Conservation (phyloP, 2,797 vertebrate genomes). For the Vespertilio murinus region DNA sequence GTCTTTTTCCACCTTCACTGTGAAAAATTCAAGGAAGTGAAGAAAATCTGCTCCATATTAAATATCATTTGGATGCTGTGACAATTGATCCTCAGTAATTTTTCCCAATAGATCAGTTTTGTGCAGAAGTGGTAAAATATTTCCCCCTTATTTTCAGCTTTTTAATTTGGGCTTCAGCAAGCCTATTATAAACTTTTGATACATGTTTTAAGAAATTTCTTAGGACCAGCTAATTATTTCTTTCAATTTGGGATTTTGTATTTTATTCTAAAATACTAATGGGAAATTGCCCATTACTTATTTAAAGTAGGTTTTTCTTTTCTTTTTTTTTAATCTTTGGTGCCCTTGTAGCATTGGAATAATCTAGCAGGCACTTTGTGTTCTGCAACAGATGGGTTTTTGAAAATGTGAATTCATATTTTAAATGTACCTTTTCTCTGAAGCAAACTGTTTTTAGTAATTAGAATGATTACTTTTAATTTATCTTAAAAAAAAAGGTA, state of each 20-base stretch:
- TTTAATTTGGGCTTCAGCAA: background rate
- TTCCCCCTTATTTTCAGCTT: background rate
- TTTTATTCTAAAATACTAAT: background rate
- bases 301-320: background rate
- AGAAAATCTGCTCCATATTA: slow-evolving; percentile 19
- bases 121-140: background rate
- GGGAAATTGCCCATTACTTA: background rate
- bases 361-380: background rate
- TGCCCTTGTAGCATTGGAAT: background rate
- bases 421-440: background rate
- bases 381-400: background rate
- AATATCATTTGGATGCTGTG: slow-evolving; percentile 35
- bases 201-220: background rate
- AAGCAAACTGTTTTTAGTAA: background rate
- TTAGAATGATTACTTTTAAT: background rate
- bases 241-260: slow-evolving; percentile 22
- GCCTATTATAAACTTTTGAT: background rate
- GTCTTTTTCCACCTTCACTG: background rate
- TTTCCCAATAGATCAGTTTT: slow-evolving; percentile 17
- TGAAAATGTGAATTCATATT: background rate
- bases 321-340: background rate
- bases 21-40: slow-evolving; percentile 51
- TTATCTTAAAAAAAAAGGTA: background rate
- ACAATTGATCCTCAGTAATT: background rate
- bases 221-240: background rate